These are phyloP conservation scores for Connochaetes taurinus DNA, from an alignment of 2,113 vertebrate species.

Conservation along the genomic window DNA sequence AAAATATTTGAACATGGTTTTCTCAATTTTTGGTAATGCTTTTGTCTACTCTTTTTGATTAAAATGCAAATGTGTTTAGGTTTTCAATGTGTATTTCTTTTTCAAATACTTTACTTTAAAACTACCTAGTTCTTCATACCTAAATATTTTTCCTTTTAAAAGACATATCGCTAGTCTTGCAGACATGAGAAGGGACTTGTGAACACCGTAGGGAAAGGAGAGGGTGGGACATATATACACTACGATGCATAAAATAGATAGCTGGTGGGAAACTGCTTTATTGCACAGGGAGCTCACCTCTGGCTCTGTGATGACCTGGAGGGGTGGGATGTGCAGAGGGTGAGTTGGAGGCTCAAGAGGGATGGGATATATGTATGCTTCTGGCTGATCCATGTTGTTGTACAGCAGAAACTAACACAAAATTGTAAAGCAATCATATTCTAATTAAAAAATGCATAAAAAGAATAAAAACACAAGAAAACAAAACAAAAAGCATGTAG, in stretches of 20 bases:
- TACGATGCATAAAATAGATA: not conserved
- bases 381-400: not conserved
- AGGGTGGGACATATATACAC: not conserved
- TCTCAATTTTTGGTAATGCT: not conserved
- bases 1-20: not conserved
- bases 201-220: not conserved
- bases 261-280: not conserved
- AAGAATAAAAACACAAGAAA: not conserved
- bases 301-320: not conserved
- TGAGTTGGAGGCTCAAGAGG: not conserved
- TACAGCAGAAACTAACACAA: not conserved
- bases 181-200: not conserved
- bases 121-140: not conserved
- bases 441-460: not conserved
- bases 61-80: not conserved
- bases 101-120: not conserved
- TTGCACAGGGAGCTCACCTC: not conserved
- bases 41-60: not conserved
- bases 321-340: not conserved
- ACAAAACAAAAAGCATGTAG: not conserved
- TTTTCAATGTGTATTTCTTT: not conserved
- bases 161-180: not conserved
- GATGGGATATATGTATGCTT: not conserved
- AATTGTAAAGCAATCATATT: not conserved
- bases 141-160: not conserved